Conservation (phyloP, 2,888 invertebrate genomes). For the Drosophila quinaria region DNA sequence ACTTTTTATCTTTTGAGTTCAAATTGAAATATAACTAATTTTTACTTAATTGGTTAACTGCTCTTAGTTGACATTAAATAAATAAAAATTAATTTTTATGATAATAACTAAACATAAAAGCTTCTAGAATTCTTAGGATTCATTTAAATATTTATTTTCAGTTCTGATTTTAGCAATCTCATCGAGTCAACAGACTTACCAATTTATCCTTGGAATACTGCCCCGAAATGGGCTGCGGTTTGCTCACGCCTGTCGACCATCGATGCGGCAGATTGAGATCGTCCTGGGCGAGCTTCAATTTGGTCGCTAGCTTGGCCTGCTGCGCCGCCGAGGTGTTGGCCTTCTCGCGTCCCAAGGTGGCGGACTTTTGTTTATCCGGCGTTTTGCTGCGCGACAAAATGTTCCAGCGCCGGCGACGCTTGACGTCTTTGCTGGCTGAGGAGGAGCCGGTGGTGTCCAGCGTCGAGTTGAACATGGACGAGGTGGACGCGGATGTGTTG, state of each 20-base stretch:
- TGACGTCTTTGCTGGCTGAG: slow-evolving; percentile 87
- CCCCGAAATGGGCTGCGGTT: slow-evolving; percentile 90
- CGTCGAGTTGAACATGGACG: slow-evolving; percentile 85
- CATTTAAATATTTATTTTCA: no score
- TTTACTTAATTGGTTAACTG: no score
- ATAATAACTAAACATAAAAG: no score
- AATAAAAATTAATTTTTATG: no score
- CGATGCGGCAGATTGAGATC: slow-evolving; percentile 88
- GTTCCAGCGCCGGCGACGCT: slow-evolving; percentile 89
- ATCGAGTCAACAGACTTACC: slow-evolving; percentile 86
- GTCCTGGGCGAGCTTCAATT: slow-evolving; percentile 83
- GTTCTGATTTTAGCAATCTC: no score
- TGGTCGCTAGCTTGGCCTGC: slow-evolving; percentile 78
- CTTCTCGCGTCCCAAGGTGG: slow-evolving; percentile 90
- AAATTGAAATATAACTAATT: no score
- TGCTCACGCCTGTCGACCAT: slow-evolving; percentile 91
- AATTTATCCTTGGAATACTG: slow-evolving; percentile 93
- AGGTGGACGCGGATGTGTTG: slow-evolving; percentile 70
- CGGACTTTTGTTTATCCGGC: slow-evolving; percentile 88
- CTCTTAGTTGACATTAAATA: no score
- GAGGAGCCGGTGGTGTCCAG: slow-evolving; percentile 81
- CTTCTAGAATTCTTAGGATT: no score
- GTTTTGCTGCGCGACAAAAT: slow-evolving; percentile 89
- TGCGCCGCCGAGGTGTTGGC: slow-evolving; percentile 72
- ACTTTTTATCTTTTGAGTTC: no score